A percentile compares a stretch with the other conserved stretches of the same genome.
These are phyloP conservation scores for Drosophila multiciliata DNA, from an alignment of 2,888 invertebrate species.

Conservation along the genomic window DNA sequence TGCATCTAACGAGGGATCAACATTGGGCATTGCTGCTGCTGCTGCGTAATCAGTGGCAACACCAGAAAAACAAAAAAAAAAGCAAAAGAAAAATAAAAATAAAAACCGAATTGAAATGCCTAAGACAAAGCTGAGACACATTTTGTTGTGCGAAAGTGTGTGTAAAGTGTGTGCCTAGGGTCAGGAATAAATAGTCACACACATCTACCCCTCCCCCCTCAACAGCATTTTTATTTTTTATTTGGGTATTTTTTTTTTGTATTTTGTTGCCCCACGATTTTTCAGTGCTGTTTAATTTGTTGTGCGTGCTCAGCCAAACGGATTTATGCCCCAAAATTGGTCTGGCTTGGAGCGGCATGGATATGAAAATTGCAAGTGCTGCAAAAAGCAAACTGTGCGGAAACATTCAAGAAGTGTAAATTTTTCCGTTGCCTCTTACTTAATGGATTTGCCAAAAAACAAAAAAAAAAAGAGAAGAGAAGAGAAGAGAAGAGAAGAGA, in stretches of 20 bases:
- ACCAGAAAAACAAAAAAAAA: neutral
- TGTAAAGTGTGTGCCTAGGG: conserved; percentile 22
- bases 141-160: conserved; percentile 47
- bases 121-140: conserved; percentile 43
- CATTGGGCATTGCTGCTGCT: conserved; percentile 17
- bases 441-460: conserved; percentile 37
- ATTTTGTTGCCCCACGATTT: conserved; percentile 20
- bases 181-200: neutral
- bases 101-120: conserved; percentile 24
- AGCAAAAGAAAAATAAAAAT: neutral
- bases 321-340: conserved; percentile 71
- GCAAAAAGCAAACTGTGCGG: conserved; percentile 77
- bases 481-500: no score
- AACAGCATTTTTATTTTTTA: conserved; percentile 8
- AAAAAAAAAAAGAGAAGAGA: neutral
- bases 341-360: conserved; percentile 15
- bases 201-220: neutral
- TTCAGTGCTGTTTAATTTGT: conserved; percentile 61
- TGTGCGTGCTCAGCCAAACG: conserved; percentile 58
- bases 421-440: conserved; percentile 44
- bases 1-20: conserved; percentile 64
- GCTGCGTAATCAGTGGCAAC: conserved; percentile 49
- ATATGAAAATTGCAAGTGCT: conserved; percentile 73
- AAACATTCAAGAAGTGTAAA: conserved; percentile 74
- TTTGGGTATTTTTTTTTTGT: conserved; percentile 12